Base-by-base conservation (phyloP, 2,113 vertebrate species). In the Pelusios castaneus region DNA sequence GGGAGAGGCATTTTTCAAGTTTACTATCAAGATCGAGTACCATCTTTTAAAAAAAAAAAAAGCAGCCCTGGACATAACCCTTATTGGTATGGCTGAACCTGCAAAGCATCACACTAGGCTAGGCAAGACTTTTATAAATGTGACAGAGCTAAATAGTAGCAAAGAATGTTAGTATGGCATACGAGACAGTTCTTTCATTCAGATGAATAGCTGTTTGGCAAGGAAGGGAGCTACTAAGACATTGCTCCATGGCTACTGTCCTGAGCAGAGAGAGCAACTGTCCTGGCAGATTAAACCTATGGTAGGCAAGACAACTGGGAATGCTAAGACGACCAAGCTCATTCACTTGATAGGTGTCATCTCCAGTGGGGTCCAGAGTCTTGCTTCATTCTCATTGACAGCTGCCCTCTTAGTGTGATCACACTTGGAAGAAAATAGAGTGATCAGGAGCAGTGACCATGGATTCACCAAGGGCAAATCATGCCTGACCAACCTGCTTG, bases 51-150 rank as follows among this genome's bases (percentile, higher is more conserved):
- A n/a, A n/a, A n/a, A n/a, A n/a, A n/a, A n/a, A n/a, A n/a, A n/a
- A n/a, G n/a, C n/a, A n/a, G n/a, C n/a, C n/a, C n/a, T n/a, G n/a
- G n/a, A n/a, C n/a, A 38, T 17, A 70, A 70, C n/a, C 34, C 17
- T 38, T 70, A 38, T 5, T n/a, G 63, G 34, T 70, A 17, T 38
- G 63, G 34, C 7, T 70, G 19, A 38, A 38, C 8, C 34, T 17
- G 34, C 19, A 2, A 70, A n/a, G 19, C n/a, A 34, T 70, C n/a
- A 70, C 63, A 38, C 8, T 27, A 70, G 70, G 55, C 87, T 67
- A 84, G 75, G 54, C 49, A 92, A 94, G 91, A 89, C 51, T 86
- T 45, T 51, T 92, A 34, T 78, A 90, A 88, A 93, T 67, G 17
- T n/a, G 49, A 49, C 56, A 38, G 38, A 47, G 70, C 13, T 91